phyloP scores from a whole-genome alignment of 1,140 invertebrate species.

The Nomia melanderi region DNA sequence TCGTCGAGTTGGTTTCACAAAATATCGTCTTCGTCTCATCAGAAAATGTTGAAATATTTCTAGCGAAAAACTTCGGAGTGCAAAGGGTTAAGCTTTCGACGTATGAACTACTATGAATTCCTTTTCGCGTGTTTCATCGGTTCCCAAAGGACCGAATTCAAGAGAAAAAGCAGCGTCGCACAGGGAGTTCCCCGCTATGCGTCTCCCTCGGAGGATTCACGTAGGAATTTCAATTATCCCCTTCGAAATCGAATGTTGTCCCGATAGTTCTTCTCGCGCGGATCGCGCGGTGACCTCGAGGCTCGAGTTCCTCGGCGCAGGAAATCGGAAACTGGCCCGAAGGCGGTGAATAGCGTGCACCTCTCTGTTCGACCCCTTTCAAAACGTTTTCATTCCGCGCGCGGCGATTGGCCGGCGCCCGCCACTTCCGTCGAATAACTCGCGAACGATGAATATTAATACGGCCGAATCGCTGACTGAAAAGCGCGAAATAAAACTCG shows the following conservation, averaged over 20 bases:
- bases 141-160: too few relatives aligned
- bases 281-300: neutral
- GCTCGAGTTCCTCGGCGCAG: neutral
- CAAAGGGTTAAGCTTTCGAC: too few relatives aligned
- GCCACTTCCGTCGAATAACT: slow-evolving; percentile 28
- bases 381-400: neutral
- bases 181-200: too few relatives aligned
- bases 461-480: neutral
- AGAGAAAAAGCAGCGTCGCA: neutral
- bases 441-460: slow-evolving; percentile 41
- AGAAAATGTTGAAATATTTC: too few relatives aligned
- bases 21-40: too few relatives aligned
- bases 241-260: slow-evolving; percentile 8
- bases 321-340: slow-evolving; percentile 35
- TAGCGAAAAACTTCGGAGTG: too few relatives aligned
- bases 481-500: neutral
- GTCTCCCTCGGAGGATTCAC: neutral
- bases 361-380: slow-evolving; percentile 20
- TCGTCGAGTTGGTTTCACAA: too few relatives aligned
- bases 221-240: slow-evolving; percentile 24
- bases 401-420: slow-evolving; percentile 16
- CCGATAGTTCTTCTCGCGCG: slow-evolving; percentile 5
- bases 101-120: too few relatives aligned
- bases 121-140: too few relatives aligned
- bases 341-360: neutral